A percentile compares a stretch with the other conserved stretches of the same genome.
Conservation (phyloP, 2,888 invertebrate genomes). For the Drosophila pseudotalamancana region DNA sequence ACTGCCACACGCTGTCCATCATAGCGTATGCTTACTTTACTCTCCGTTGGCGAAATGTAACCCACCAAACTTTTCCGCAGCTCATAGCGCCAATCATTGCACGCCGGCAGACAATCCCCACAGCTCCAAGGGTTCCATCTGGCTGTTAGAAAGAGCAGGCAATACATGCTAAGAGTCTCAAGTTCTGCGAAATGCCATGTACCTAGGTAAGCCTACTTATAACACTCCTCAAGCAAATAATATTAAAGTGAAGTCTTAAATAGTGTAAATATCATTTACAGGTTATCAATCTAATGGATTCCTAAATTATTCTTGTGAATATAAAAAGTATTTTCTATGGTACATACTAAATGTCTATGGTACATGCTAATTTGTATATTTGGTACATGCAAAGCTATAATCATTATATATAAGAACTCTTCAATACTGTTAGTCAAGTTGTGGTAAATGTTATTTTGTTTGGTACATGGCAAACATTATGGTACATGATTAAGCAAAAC, state of each 20-base stretch:
- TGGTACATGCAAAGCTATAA: too few relatives aligned
- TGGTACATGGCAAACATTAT: not conserved
- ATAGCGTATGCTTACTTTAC: constrained; percentile 58
- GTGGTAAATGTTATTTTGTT: not conserved
- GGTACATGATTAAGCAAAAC: not conserved
- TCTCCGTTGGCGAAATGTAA: constrained; percentile 18
- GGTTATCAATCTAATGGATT: too few relatives aligned
- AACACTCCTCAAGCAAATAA: too few relatives aligned
- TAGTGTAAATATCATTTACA: too few relatives aligned
- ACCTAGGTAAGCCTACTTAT: too few relatives aligned
- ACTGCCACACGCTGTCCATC: constrained; percentile 36
- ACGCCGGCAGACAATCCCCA: constrained; percentile 67
- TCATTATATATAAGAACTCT: not conserved
- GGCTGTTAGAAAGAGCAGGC: not conserved
- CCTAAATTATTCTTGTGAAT: too few relatives aligned
- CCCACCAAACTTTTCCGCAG: constrained; percentile 53
- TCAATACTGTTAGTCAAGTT: not conserved
- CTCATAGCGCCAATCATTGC: constrained; percentile 63
- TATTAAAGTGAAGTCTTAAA: too few relatives aligned
- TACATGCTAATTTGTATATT: too few relatives aligned
- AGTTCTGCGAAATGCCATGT: not conserved
- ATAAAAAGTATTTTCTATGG: too few relatives aligned
- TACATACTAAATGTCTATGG: too few relatives aligned
- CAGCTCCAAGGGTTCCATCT: constrained; percentile 53
- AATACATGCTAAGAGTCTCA: not conserved